A percentile compares a stretch with the other conserved stretches of the same genome.
These are phyloP conservation scores for Azemiops feae DNA, from an alignment of 2,113 vertebrate species.

Conservation along the genomic window DNA sequence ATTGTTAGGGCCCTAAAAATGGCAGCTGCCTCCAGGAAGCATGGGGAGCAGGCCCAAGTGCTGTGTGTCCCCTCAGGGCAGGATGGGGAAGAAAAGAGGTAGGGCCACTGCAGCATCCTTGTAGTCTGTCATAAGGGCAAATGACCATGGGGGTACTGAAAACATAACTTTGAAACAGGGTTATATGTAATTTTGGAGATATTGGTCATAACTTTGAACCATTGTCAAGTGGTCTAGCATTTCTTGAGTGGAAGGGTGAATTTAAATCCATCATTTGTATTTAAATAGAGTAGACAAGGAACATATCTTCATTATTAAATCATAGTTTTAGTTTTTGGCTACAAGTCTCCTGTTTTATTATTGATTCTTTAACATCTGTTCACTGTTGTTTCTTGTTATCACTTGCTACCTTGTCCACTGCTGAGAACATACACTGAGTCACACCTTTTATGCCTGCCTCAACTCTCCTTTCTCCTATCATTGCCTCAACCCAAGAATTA, in stretches of 20 bases:
- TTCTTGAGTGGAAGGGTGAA: not conserved
- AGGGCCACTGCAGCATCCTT: not conserved
- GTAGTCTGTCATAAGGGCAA: not conserved
- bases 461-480: constrained; percentile 33
- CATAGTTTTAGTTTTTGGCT: not conserved
- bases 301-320: not conserved
- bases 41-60: not conserved
- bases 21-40: not conserved
- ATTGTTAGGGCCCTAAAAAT: not conserved
- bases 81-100: not conserved
- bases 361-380: not conserved
- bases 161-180: not conserved
- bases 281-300: not conserved
- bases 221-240: not conserved
- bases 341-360: constrained; percentile 15
- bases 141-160: not conserved
- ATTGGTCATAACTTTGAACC: not conserved
- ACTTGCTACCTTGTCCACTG: constrained; percentile 34
- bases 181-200: not conserved
- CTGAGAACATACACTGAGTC: constrained; percentile 48
- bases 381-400: not conserved
- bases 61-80: not conserved
- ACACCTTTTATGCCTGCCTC: constrained; percentile 48
- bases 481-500: not conserved
- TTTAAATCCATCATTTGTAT: constrained; percentile 1